phyloP scores from a whole-genome alignment of 2,888 invertebrate genomes.

The Troglohyphantes excavatus region DNA sequence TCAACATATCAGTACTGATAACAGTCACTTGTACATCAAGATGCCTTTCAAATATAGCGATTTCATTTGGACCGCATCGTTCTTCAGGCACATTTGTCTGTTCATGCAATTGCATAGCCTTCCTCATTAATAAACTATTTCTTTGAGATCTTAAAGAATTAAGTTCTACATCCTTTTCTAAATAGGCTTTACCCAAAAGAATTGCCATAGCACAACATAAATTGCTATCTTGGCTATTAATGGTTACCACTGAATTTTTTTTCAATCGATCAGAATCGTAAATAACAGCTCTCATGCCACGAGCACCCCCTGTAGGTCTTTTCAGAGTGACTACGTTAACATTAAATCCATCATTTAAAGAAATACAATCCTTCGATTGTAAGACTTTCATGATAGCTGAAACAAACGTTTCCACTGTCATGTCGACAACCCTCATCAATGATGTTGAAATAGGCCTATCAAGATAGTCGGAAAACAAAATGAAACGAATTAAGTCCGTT shows the following conservation, averaged over 20 bases:
- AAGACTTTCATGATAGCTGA: not conserved
- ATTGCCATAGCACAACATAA: conserved; percentile 37
- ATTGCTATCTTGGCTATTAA: not conserved
- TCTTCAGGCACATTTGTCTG: not conserved
- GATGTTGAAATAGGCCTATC: conserved; percentile 7
- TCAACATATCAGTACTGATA: conserved; percentile 3
- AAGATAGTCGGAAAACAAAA: not conserved
- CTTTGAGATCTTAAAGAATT: not conserved
- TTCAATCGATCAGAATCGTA: not conserved
- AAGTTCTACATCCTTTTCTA: not conserved
- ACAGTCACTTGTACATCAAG: conserved; percentile 28
- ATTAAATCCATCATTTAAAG: not conserved
- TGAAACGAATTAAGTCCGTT: not conserved
- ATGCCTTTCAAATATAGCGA: not conserved
- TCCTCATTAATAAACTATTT: not conserved
- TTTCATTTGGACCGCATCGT: conserved; percentile 7
- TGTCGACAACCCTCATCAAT: not conserved
- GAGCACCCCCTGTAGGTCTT: not conserved
- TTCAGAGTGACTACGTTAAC: not conserved
- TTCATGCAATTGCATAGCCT: not conserved
- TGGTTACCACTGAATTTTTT: not conserved
- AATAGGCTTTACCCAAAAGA: not conserved
- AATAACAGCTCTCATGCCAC: not conserved
- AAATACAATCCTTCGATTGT: conserved; percentile 19
- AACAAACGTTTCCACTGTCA: not conserved